Percentiles rank a stretch among this genome's conserved stretches.
phyloP scores from a whole-genome alignment of 2,888 invertebrate species.

The Spodoptera picta region DNA sequence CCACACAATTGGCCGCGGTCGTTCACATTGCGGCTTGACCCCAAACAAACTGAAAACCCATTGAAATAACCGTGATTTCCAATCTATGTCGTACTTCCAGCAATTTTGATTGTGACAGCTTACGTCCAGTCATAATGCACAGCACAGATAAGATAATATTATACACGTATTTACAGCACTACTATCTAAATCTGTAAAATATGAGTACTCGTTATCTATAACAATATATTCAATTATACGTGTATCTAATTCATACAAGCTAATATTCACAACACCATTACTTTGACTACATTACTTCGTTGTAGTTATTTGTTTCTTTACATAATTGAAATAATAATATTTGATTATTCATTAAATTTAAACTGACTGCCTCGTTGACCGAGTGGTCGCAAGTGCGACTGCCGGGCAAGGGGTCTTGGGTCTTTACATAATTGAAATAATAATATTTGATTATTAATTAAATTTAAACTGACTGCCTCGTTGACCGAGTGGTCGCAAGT shows the following conservation, averaged over 20 bases:
- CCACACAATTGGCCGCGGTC: slow-evolving; percentile 68
- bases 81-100: slow-evolving; percentile 18
- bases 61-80: slow-evolving; percentile 55
- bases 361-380: no score
- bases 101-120: slow-evolving; percentile 25
- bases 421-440: no score
- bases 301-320: not conserved
- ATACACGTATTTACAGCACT: no score
- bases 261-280: not conserved
- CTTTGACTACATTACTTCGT: not conserved
- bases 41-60: slow-evolving; percentile 61
- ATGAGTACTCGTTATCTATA: no score
- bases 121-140: slow-evolving; percentile 11
- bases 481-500: no score
- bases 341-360: not conserved
- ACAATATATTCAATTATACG: no score
- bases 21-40: slow-evolving; percentile 66
- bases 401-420: no score
- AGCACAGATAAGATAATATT: slow-evolving; percentile 11
- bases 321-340: not conserved
- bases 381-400: no score
- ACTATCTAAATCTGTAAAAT: no score
- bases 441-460: no score
- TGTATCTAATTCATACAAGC: not conserved
- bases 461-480: no score